A percentile compares a stretch with the other conserved stretches of the same genome.
Conservation (phyloP, 2,113 vertebrate species). For the Macquaria ambigua region DNA sequence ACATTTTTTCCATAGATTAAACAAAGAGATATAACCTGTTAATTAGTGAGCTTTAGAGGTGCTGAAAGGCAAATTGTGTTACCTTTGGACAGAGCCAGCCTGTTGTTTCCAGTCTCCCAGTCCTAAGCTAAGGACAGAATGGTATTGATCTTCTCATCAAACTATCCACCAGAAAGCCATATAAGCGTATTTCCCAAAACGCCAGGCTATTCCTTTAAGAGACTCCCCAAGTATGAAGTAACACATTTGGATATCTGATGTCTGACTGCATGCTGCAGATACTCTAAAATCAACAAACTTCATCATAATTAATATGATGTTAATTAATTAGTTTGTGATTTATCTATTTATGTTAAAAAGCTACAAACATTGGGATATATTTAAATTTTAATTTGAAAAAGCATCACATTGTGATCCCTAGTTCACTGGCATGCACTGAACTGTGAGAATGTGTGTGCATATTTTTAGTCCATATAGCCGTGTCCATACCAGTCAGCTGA, state of each 20-base stretch:
- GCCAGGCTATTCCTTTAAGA: background rate
- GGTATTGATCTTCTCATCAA: background rate
- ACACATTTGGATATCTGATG: background rate
- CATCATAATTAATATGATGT: background rate
- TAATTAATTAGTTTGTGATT: background rate
- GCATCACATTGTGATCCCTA: background rate
- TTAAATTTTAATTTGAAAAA: conserved; percentile 5
- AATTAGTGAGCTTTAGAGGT: background rate
- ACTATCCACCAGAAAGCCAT: background rate
- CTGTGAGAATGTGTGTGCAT: conserved; percentile 31
- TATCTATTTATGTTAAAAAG: conserved; percentile 18
- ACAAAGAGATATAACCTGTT: background rate
- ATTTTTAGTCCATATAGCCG: conserved; percentile 51
- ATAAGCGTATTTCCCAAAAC: background rate
- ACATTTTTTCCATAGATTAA: background rate
- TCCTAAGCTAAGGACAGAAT: background rate
- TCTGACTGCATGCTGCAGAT: conserved; percentile 4
- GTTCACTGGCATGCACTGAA: conserved; percentile 13
- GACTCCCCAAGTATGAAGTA: background rate
- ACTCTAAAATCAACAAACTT: background rate
- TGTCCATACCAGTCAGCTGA: conserved; percentile 61
- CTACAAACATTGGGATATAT: background rate
- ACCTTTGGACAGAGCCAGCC: background rate
- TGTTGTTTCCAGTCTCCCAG: background rate
- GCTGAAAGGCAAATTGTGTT: background rate